Percentiles rank a stretch among this genome's conserved stretches.
These are phyloP conservation scores for Rhea pennata DNA, from an alignment of 2,113 vertebrate species.

Conservation along the genomic window DNA sequence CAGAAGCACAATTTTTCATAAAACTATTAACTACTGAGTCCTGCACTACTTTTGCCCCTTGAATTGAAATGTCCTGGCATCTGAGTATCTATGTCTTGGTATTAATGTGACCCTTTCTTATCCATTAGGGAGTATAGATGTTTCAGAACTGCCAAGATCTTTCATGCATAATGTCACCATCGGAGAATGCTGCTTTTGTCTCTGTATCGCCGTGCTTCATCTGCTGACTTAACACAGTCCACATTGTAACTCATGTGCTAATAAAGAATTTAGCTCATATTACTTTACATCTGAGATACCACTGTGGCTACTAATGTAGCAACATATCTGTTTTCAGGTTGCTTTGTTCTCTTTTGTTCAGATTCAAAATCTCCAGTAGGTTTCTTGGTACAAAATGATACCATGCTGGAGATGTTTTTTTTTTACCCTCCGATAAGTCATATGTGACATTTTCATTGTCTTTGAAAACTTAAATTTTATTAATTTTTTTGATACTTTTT, in stretches of 20 bases:
- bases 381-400: neutral
- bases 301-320: neutral
- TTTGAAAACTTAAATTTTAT: neutral
- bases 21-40: neutral
- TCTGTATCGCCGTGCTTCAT: slow-evolving; percentile 18
- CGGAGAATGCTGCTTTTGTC: slow-evolving; percentile 50
- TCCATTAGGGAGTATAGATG: neutral
- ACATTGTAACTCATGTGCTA: slow-evolving; percentile 9
- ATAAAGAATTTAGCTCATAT: slow-evolving; percentile 43
- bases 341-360: slow-evolving; percentile 10
- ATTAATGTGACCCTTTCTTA: neutral
- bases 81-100: neutral
- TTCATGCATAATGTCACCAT: neutral
- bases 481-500: neutral
- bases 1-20: neutral
- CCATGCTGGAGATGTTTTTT: neutral
- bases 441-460: neutral
- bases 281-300: slow-evolving; percentile 31
- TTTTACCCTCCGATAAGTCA: neutral
- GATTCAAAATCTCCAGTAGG: neutral
- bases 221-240: slow-evolving; percentile 31
- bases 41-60: neutral
- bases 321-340: neutral
- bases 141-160: neutral
- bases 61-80: neutral